Evolutionary conservation across 1,140 invertebrate species (phyloP).

Genomic region (Tetramorium simillimum): DNA sequence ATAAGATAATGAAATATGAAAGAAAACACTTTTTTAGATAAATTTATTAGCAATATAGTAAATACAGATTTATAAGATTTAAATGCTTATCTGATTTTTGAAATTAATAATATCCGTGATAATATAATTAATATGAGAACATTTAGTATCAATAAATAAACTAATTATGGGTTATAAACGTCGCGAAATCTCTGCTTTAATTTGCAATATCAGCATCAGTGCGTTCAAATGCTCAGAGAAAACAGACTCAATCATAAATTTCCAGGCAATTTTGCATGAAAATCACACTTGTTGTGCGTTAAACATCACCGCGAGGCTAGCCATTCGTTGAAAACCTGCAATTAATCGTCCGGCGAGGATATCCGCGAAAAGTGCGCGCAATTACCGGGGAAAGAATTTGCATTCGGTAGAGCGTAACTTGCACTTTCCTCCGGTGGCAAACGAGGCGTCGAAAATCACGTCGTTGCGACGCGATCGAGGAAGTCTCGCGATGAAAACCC

Average conservation of each 20-base stretch:
- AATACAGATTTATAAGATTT: not conserved
- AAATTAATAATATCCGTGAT: not conserved
- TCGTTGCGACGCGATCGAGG: not conserved
- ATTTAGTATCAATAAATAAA: not conserved
- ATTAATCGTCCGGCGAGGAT: conserved; percentile 1
- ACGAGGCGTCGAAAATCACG: conserved; percentile 36
- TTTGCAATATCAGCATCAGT: not conserved
- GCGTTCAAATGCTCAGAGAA: not conserved
- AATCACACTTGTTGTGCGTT: not conserved
- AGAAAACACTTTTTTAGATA: not conserved
- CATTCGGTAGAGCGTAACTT: conserved; percentile 41
- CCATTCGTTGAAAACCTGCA: not conserved
- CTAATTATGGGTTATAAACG: not conserved
- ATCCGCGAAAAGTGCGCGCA: not conserved
- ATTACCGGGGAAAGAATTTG: conserved; percentile 17
- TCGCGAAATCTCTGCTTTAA: not conserved
- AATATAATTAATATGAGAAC: not conserved
- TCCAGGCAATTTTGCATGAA: not conserved
- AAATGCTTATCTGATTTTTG: not conserved
- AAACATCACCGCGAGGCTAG: not conserved
- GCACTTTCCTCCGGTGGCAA: conserved; percentile 34
- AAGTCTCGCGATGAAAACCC: not conserved
- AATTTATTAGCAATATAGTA: not conserved
- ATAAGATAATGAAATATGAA: not conserved
- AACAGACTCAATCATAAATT: not conserved